Evolutionary conservation across 2,888 invertebrate genomes (phyloP).

Genomic region (Norana najaformis): DNA sequence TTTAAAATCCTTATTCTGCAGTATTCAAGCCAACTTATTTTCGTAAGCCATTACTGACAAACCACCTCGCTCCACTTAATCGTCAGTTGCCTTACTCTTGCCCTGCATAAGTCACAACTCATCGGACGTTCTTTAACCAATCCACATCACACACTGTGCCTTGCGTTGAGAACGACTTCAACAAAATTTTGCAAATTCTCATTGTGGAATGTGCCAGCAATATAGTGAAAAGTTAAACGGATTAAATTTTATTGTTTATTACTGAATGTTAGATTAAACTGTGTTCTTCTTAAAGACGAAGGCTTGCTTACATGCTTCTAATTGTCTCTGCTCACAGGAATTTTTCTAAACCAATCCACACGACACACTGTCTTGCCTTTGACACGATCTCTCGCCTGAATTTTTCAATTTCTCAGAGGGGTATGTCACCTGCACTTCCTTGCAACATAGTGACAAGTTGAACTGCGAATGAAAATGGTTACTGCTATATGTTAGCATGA

Average conservation of each 20-base stretch:
- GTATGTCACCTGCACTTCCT: neutral
- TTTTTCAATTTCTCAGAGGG: neutral
- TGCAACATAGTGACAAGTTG: neutral
- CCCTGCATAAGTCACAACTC: too few species aligned
- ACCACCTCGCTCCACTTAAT: neutral
- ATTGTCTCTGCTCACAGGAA: too few species aligned
- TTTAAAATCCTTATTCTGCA: neutral
- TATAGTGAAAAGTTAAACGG: neutral
- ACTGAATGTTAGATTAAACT: neutral
- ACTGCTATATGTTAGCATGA: neutral
- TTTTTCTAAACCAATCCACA: too few species aligned
- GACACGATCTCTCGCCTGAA: neutral
- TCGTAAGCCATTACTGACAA: neutral
- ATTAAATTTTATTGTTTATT: neutral
- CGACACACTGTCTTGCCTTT: neutral
- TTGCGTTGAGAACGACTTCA: neutral
- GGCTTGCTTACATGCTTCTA: too few species aligned
- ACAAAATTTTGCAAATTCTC: neutral
- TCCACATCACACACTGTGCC: neutral
- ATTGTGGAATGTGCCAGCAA: neutral
- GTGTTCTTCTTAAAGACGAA: too few species aligned
- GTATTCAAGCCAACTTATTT: neutral
- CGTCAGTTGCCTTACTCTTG: neutral
- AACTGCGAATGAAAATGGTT: neutral
- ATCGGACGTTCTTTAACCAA: neutral